A percentile compares a stretch with the other conserved stretches of the same genome.
phyloP scores from a whole-genome alignment of 2,113 vertebrate genomes.

The Microtus richardsoni region DNA sequence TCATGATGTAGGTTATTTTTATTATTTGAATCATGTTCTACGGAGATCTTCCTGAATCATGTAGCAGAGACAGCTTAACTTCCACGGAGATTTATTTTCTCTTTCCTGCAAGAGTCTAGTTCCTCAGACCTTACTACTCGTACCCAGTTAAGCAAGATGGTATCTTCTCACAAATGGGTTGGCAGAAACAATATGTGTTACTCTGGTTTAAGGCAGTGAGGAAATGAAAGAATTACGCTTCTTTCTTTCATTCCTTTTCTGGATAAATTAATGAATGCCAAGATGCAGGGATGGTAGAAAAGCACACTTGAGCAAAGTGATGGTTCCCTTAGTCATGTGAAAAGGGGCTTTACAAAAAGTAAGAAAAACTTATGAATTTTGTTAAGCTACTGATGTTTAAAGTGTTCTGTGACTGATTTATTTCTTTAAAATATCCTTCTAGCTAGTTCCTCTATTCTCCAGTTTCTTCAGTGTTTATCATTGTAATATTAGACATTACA shows the following conservation, averaged over 20 bases:
- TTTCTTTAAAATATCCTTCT: not conserved
- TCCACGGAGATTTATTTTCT: not conserved
- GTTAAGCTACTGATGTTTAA: slow-evolving; percentile 19
- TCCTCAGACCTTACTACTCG: not conserved
- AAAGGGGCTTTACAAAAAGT: not conserved
- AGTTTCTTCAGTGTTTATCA: not conserved
- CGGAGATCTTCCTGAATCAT: slow-evolving; percentile 38
- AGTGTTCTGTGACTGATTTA: not conserved
- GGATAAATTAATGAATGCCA: not conserved
- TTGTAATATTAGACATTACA: not conserved
- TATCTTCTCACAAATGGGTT: not conserved
- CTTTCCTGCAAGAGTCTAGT: not conserved
- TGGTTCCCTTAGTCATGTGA: not conserved
- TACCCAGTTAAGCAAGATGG: not conserved
- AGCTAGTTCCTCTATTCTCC: not conserved
- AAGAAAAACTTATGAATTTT: not conserved
- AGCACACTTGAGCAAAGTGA: not conserved
- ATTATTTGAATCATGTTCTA: slow-evolving; percentile 27
- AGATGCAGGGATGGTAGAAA: not conserved
- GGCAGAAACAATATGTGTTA: not conserved
- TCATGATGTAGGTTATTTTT: not conserved
- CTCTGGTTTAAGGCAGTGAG: not conserved
- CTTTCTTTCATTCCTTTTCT: not conserved
- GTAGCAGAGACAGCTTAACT: slow-evolving; percentile 2
- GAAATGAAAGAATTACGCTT: not conserved